A percentile compares a stretch with the other conserved stretches of the same genome.
Evolutionary conservation across 2,888 invertebrate genomes (phyloP).

Genomic region (Augochlorella aurata): DNA sequence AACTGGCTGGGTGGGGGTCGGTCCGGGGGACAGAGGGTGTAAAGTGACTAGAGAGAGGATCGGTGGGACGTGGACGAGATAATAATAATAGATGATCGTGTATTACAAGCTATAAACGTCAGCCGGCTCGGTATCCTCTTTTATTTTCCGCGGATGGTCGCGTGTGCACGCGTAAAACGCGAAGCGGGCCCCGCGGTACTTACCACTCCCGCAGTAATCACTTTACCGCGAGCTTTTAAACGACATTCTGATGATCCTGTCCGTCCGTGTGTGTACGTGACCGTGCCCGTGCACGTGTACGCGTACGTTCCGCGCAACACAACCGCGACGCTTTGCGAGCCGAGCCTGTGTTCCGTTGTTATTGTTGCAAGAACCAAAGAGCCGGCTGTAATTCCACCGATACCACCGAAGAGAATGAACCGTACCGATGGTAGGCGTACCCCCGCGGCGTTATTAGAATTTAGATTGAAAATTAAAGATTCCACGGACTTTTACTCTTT

Average conservation of each 20-base stretch:
- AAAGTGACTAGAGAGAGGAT: conserved; percentile 51
- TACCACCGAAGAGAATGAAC: conserved; percentile 56
- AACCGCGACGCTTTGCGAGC: no score
- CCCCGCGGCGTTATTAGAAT: conserved; percentile 61
- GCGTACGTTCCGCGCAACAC: not conserved
- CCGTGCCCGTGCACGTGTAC: not conserved
- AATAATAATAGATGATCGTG: conserved; percentile 71
- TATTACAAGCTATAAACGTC: conserved; percentile 71
- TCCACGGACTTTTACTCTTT: conserved; percentile 43
- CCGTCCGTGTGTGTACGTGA: not conserved
- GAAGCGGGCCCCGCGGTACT: conserved; percentile 17
- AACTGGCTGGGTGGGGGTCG: conserved; percentile 23
- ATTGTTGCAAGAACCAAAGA: conserved; percentile 62
- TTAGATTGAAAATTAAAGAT: conserved; percentile 68
- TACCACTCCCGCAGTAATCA: conserved; percentile 53
- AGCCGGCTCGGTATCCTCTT: conserved; percentile 50
- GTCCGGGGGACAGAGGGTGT: conserved; percentile 19
- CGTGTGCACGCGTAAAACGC: conserved; percentile 51
- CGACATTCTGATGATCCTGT: conserved; percentile 63
- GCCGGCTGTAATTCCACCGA: conserved; percentile 62
- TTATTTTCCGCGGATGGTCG: conserved; percentile 65
- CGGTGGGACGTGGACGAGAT: conserved; percentile 64
- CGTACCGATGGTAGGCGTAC: conserved; percentile 29
- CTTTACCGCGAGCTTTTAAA: conserved; percentile 65
- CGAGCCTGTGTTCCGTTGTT: conserved; percentile 47